Percentiles rank a stretch among this genome's conserved stretches.
These are phyloP conservation scores for Colaptes auratus DNA, from an alignment of 2,113 vertebrate genomes.

Conservation along the genomic window DNA sequence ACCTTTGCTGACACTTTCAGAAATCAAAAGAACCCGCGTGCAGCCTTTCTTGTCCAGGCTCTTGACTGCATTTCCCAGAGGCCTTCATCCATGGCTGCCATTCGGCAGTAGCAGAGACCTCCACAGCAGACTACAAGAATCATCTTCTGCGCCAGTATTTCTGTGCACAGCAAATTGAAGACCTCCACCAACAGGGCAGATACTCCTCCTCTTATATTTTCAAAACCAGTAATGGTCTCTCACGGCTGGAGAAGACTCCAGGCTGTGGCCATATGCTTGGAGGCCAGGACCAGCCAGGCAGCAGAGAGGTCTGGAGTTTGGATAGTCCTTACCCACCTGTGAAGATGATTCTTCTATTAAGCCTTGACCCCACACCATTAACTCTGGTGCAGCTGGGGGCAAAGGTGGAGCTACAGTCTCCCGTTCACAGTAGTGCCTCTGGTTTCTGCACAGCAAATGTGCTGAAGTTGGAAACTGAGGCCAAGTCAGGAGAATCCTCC, in stretches of 20 bases:
- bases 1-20: not conserved
- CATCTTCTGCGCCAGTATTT: not conserved
- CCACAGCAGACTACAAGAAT: not conserved
- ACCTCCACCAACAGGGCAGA: not conserved
- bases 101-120: not conserved
- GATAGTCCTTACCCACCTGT: not conserved
- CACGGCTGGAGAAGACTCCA: not conserved
- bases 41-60: not conserved
- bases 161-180: not conserved
- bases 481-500: conserved; percentile 45
- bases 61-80: not conserved
- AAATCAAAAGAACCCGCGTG: not conserved
- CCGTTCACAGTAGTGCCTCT: not conserved
- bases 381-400: not conserved
- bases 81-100: not conserved
- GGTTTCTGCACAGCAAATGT: not conserved
- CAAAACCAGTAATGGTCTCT: not conserved
- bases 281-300: not conserved
- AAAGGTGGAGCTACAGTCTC: not conserved
- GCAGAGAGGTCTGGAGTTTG: not conserved
- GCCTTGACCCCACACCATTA: not conserved
- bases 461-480: conserved; percentile 15
- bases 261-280: fast-evolving
- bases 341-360: not conserved
- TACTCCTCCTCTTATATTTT: not conserved